Conservation (phyloP, 2,797 vertebrate genomes). For the Microctenopoma lineatum region DNA sequence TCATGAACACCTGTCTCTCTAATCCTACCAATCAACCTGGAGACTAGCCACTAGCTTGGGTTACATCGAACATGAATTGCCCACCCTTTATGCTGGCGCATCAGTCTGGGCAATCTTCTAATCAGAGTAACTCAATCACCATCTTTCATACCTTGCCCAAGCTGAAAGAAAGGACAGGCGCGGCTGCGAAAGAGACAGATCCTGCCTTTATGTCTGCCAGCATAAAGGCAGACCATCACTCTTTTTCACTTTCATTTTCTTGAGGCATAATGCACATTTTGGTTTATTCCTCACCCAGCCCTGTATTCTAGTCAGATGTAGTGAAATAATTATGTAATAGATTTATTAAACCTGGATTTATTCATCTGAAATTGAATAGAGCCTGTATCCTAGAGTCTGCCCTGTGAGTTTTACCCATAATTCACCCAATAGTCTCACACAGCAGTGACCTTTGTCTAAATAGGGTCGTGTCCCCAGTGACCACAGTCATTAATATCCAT, state of each 20-base stretch:
- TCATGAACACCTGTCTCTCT: constrained; percentile 80
- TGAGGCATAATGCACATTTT: constrained; percentile 49
- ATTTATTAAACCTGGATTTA: constrained; percentile 78
- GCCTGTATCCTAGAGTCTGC: constrained; percentile 61
- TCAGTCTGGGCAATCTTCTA: constrained; percentile 78
- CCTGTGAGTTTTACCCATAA: constrained; percentile 61
- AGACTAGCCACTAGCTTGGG: constrained; percentile 66
- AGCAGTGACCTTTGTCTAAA: constrained; percentile 52
- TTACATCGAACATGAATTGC: constrained; percentile 71
- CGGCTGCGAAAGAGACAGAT: constrained; percentile 57
- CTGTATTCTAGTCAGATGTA: constrained; percentile 68
- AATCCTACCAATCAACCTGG: constrained; percentile 82
- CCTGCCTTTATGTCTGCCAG: constrained; percentile 60
- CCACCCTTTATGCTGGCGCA: constrained; percentile 70
- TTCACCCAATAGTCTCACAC: constrained; percentile 53
- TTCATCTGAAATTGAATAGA: constrained; percentile 77
- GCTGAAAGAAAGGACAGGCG: constrained; percentile 46
- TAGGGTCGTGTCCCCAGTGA: constrained; percentile 57
- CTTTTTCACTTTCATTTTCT: constrained; percentile 51
- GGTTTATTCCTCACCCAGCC: constrained; percentile 33
- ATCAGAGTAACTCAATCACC: constrained; percentile 79
- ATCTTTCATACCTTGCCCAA: constrained; percentile 51
- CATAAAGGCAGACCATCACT: constrained; percentile 3
- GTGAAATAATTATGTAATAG: constrained; percentile 65
- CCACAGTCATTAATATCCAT: constrained; percentile 66